Evolutionary conservation across 2,113 vertebrate genomes (phyloP).

Genomic region (Solea senegalensis): DNA sequence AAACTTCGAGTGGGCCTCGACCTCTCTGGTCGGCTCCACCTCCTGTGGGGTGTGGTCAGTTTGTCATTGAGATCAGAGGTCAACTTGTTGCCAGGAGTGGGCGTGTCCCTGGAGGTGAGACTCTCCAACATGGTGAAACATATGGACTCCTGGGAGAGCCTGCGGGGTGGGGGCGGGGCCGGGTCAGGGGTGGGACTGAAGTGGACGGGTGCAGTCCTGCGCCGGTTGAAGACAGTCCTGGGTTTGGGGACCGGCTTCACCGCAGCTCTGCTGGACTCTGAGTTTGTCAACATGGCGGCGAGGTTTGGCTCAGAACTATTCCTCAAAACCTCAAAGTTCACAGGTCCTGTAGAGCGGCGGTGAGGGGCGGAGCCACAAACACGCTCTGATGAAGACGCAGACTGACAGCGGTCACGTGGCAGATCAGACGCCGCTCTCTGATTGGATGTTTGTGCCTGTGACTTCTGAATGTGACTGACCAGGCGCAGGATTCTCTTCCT

Average conservation of each 20-base stretch:
- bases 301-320: conserved; percentile 68
- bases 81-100: conserved; percentile 28
- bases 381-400: conserved; percentile 46
- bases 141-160: conserved; percentile 67
- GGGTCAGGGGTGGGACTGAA: conserved; percentile 35
- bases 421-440: conserved; percentile 30
- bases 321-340: conserved; percentile 48
- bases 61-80: conserved; percentile 26
- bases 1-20: conserved; percentile 28
- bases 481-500: conserved; percentile 92
- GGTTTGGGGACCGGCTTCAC: conserved; percentile 92
- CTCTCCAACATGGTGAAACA: conserved; percentile 75
- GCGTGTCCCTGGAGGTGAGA: conserved; percentile 56
- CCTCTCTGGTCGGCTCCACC: conserved; percentile 16
- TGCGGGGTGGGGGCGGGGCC: conserved; percentile 21
- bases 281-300: conserved; percentile 53
- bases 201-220: conserved; percentile 49
- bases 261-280: neutral
- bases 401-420: conserved; percentile 66
- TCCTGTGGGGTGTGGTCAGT: conserved; percentile 18
- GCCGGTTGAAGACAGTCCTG: conserved; percentile 89
- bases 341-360: neutral
- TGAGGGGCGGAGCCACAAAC: neutral
- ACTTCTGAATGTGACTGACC: conserved; percentile 70
- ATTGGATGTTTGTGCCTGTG: conserved; percentile 40